Evolutionary conservation across 2,888 invertebrate genomes (phyloP), one percentile per base, ranked within the genome.

Genomic region (Trachelus troglodyta): DNA sequence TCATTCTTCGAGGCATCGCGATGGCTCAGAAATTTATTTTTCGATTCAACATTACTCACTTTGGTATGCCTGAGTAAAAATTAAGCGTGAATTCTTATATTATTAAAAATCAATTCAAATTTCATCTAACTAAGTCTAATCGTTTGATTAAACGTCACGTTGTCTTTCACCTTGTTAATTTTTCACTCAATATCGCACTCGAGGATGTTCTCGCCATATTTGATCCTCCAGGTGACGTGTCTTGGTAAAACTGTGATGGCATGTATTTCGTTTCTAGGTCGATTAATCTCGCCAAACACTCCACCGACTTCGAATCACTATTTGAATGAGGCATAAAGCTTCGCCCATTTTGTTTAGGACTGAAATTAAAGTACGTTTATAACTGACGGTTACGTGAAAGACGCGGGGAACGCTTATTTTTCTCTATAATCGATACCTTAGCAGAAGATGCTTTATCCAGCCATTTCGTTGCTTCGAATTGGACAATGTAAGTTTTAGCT

Each of bases 401-500:
- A 56, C 9, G 1, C 12, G 23, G 1, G 6, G 56, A 56, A 56
- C 1, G 15, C 9, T 56, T 56, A 56, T 56, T 56, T 31, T 74
- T 35, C 34, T 12, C 34, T 69, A 75, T 12, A 33, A 23, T 77
- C 30, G n/a, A 75, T 84, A 89, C 89, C 87, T 85, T 12, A 85
- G 75, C 56, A 89, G 71, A 37, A 88, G 79, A 69, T 85, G 85
- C 37, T 87, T 87, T 11, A 88, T 83, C 89, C 89, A 90, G 23
- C 81, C 77, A 40, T 87, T 84, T 12, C 86, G 83, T 31, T 87
- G 84, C 69, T 80, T 82, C 3, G 85, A 81, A 76, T 84, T 85
- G 0, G 88, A 85, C 76, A 88, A 73, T 3, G 85, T 85, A 35
- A 87, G 69, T 73, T 83, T 80, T 11, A 86, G 82, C 30, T 86